Percentiles rank a stretch among this genome's conserved stretches.
phyloP scores from a whole-genome alignment of 2,113 vertebrate species.

The Octodon degus region DNA sequence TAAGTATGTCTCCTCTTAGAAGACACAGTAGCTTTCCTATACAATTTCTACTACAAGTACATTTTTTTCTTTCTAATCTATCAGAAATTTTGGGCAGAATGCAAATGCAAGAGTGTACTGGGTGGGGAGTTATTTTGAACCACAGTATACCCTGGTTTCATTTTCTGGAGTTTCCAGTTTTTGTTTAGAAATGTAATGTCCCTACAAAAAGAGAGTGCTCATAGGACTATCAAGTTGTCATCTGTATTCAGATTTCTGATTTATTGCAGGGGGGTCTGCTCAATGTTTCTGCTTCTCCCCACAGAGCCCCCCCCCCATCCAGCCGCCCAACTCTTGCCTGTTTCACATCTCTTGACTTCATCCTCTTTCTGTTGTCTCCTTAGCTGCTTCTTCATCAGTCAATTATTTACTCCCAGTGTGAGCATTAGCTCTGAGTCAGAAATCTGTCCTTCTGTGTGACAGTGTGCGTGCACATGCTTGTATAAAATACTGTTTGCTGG shows the following conservation, averaged over 20 bases:
- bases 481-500: neutral
- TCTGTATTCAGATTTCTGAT: neutral
- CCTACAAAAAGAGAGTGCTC: neutral
- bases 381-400: neutral
- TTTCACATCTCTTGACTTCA: neutral
- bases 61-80: neutral
- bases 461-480: neutral
- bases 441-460: neutral
- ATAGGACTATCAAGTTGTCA: neutral
- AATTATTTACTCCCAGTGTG: neutral
- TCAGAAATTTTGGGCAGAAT: neutral
- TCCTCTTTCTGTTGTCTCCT: neutral
- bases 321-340: neutral
- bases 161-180: neutral
- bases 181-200: neutral
- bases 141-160: rapidly evolving
- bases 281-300: neutral
- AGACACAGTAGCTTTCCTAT: neutral
- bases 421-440: neutral
- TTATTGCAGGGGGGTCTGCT: too few species aligned
- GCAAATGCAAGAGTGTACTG: too few species aligned
- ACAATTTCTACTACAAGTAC: neutral
- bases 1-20: neutral
- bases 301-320: too few species aligned
- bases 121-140: neutral